Base-by-base conservation (phyloP, 2,797 vertebrate genomes). In the Liparis tanakae region DNA sequence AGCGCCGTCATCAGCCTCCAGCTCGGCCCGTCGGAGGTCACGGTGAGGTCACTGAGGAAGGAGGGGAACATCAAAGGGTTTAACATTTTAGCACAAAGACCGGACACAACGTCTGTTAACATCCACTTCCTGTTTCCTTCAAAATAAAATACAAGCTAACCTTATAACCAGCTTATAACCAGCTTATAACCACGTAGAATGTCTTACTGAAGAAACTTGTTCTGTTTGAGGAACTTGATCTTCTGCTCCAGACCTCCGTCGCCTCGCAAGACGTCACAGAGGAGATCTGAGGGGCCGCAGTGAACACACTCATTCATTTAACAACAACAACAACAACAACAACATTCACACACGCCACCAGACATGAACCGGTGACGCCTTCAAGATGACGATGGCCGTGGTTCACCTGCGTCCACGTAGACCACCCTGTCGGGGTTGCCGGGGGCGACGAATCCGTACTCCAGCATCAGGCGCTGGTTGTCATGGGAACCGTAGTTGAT, bases 401-500 rank as follows among this genome's bases (percentile, higher is more conserved):
- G 10, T 22, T 89, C 73, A 98, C 98, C 96, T 94, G 85, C 37
- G 3, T 95, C 88, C 64, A 98, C 94, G 18, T 96, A 94, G 64
- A 98, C 96, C 4, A 94, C 96, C 6, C 95, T 95, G 39, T 99
- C 96, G 12, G 95, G 96, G 79, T 98, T 99, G 22, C 36, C 15
- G 30, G 17, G 0, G 10, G 95, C 91, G 17, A 97, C 85, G 66
- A 99, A 99, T 20, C 98, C 98, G 0, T 99, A 99, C 74, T 99
- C 97, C 10, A 99, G 82, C 72, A 99, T 89, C 83, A 99, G 94
- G 7, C 93, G 93, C 78, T 97, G 96, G 83, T 95, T 98, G 41
- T 98, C 98, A 25, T 99, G 97, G 76, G 94, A 96, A 6, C 97
- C 96, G 0, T 99, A 99, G 92, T 95, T 97, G 70, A 99, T 98